Evolutionary conservation across 2,797 vertebrate species (phyloP).

Genomic region (Prunella strophiata): DNA sequence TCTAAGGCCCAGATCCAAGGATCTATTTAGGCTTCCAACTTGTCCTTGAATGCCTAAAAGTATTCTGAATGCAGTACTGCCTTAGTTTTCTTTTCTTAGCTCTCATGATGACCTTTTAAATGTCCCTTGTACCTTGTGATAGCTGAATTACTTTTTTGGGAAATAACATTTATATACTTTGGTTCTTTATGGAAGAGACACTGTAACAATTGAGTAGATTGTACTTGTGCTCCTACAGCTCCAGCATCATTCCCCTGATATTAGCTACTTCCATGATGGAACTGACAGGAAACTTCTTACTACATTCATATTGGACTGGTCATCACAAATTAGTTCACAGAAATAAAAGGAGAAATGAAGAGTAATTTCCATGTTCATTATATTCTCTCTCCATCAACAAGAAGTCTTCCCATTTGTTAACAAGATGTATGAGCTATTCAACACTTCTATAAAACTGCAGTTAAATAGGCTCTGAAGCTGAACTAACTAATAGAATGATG

Average conservation of each 20-base stretch:
- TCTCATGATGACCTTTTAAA: not conserved
- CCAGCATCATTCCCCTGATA: rapidly evolving
- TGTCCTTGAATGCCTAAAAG: not conserved
- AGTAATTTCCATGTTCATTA: not conserved
- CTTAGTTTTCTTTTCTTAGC: not conserved
- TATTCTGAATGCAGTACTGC: not conserved
- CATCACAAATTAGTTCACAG: not conserved
- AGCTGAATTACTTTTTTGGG: not conserved
- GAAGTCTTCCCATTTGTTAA: not conserved
- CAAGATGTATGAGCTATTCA: not conserved
- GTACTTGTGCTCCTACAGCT: not conserved
- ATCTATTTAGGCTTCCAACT: not conserved
- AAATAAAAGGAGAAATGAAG: not conserved
- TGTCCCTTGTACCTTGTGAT: not conserved
- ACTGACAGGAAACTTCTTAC: not conserved
- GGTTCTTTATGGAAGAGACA: not conserved
- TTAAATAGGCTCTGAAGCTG: not conserved
- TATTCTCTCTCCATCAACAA: not conserved
- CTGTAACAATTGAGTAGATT: not conserved
- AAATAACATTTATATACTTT: not conserved
- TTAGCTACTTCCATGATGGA: not conserved
- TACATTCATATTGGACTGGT: not conserved
- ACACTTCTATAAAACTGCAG: not conserved
- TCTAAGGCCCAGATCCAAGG: not conserved
- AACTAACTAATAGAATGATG: not conserved